Evolutionary conservation across 2,113 vertebrate genomes (phyloP).

Genomic region (Mola mola): DNA sequence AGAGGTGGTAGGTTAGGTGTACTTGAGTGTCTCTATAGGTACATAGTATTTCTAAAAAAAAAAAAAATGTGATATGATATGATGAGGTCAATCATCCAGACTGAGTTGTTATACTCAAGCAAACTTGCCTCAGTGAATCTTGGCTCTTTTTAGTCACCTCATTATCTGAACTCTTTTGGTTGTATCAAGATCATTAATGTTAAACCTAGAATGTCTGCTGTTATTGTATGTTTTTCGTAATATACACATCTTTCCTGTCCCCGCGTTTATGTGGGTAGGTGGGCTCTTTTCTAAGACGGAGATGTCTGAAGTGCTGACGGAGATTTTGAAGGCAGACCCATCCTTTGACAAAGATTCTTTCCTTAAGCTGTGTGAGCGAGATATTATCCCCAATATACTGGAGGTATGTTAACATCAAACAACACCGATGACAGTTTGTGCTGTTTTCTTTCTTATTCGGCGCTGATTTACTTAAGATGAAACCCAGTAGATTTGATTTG

Average conservation of each 20-base stretch:
- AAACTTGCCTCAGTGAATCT: neutral
- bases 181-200: neutral
- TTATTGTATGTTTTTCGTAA: neutral
- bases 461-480: neutral
- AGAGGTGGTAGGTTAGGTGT: neutral
- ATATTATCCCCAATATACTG: constrained; percentile 96
- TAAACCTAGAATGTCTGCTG: neutral
- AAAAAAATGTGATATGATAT: too few species aligned
- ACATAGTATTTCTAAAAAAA: too few species aligned
- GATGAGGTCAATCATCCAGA: too few species aligned
- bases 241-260: neutral
- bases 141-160: too few species aligned
- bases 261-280: constrained; percentile 73
- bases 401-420: constrained; percentile 82
- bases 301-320: constrained; percentile 95
- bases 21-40: too few species aligned
- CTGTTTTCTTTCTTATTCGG: neutral
- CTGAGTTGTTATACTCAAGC: neutral
- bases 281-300: constrained; percentile 97
- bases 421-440: neutral
- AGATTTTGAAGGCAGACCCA: constrained; percentile 92
- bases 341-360: constrained; percentile 94
- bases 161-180: neutral
- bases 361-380: constrained; percentile 89
- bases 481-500: neutral